Base-by-base conservation (phyloP, 2,888 invertebrate genomes). In the Lypha dubia region DNA sequence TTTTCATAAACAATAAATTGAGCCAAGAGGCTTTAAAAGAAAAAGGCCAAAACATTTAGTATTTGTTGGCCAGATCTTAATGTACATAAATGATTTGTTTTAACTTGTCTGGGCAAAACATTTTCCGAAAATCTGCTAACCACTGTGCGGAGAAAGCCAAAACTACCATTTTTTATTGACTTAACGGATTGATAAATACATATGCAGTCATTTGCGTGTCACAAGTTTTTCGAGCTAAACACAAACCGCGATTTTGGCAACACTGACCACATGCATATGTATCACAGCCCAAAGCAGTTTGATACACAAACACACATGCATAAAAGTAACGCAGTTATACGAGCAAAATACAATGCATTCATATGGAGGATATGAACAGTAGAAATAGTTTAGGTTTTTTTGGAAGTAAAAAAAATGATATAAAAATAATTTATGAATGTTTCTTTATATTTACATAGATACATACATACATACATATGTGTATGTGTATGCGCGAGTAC, bases 261-360 rank as follows among this genome's bases (percentile, higher is more conserved):
- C 49, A 65, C 65, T 49, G 46, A 49, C 28, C 65, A 49, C 65
- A 68, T 35, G n/a, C n/a, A n/a, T n/a, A n/a, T n/a, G n/a, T n/a
- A 51, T 38, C 28, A 38, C 70, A 71, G 28, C 22, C 44, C 56
- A 58, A 79, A 58, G 46, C 13, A 13, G 13, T 15, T 13, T 13
- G 58, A 35, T 44, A 63, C 8, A 71, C 44, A n/a, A n/a, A 35
- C 8, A 70, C 20, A 53, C 20, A 17, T 44, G 24, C 4, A 22
- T 24, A 24, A 20, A 63, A 17, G 46, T n/a, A 65, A n/a, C 24
- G 17, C 63, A 63, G 1, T n/a, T 24, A 22, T n/a, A 44, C 7
- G 28, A 4, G 28, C 5, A 28, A 2, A 28, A 28, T 28, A n/a
- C 22, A 7, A 22, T 38, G 15, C 20, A 1, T 51, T n/a, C 4